phyloP scores from a whole-genome alignment of 2,797 vertebrate genomes.

The Phalloptychus januarius region DNA sequence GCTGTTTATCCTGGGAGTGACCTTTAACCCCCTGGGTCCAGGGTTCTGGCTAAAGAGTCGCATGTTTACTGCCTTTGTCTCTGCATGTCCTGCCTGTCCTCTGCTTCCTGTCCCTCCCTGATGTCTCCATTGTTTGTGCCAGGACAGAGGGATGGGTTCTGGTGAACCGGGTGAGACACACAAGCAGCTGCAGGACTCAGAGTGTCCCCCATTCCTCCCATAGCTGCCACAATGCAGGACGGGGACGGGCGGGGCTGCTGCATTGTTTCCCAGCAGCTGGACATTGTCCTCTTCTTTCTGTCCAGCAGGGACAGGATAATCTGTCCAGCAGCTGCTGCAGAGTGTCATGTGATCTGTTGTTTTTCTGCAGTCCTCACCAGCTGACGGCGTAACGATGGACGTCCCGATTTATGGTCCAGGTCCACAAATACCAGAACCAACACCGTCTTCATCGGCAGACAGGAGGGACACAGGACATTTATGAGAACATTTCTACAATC shows the following conservation, averaged over 20 bases:
- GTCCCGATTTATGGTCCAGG: neutral
- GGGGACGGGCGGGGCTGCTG: slow-evolving; percentile 10
- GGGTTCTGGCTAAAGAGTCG: slow-evolving; percentile 6
- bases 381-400: neutral
- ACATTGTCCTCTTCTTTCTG: slow-evolving; percentile 59
- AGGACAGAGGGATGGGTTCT: too few relatives aligned
- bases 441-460: too few relatives aligned
- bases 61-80: neutral
- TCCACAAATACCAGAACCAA: neutral
- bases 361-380: neutral
- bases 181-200: slow-evolving; percentile 52
- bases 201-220: slow-evolving; percentile 39
- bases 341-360: slow-evolving; percentile 18
- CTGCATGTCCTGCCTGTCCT: neutral
- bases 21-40: too few relatives aligned
- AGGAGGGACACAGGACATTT: too few relatives aligned
- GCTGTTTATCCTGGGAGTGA: slow-evolving; percentile 33
- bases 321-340: slow-evolving; percentile 38
- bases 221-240: slow-evolving; percentile 31
- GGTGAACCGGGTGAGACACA: slow-evolving; percentile 23
- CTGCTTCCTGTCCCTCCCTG: neutral
- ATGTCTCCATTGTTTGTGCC: too few relatives aligned
- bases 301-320: slow-evolving; percentile 28
- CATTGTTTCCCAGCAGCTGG: slow-evolving; percentile 70
- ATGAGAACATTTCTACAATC: neutral